phyloP scores from a whole-genome alignment of 2,888 invertebrate species.

The Athripsodes cinereus region DNA sequence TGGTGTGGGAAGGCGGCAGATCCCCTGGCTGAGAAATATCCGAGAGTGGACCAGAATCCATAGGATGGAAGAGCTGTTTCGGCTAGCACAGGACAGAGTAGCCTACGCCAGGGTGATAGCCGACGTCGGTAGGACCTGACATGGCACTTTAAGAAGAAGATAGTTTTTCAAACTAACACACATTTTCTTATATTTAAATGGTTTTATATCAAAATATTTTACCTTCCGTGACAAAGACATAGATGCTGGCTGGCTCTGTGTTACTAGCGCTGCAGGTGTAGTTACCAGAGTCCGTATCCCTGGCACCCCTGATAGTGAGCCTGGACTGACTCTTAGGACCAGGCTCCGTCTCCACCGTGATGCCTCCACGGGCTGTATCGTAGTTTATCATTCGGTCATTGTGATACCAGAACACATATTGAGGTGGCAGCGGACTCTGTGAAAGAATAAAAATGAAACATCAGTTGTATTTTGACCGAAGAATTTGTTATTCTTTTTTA shows the following conservation, averaged over 20 bases:
- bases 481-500: too few species aligned
- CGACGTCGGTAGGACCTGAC: too few species aligned
- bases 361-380: constrained; percentile 70
- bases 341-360: constrained; percentile 76
- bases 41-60: too few species aligned
- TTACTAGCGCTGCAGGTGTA: constrained; percentile 87
- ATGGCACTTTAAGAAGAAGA: too few species aligned
- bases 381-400: constrained; percentile 93
- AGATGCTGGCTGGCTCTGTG: constrained; percentile 83
- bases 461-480: neutral
- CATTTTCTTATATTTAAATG: too few species aligned
- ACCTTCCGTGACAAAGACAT: constrained; percentile 88
- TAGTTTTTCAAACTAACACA: too few species aligned
- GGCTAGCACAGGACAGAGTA: too few species aligned
- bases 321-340: constrained; percentile 81
- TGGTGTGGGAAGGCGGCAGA: too few species aligned
- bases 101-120: too few species aligned
- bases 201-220: too few species aligned
- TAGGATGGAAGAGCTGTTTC: too few species aligned
- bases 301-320: constrained; percentile 76
- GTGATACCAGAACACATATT: constrained; percentile 94
- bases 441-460: constrained; percentile 31
- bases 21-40: too few species aligned
- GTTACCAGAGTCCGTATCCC: constrained; percentile 83
- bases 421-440: constrained; percentile 86